Percentiles rank a stretch among this genome's conserved stretches.
Evolutionary conservation across 2,888 invertebrate genomes (phyloP).

Genomic region (Nomada fucata): DNA sequence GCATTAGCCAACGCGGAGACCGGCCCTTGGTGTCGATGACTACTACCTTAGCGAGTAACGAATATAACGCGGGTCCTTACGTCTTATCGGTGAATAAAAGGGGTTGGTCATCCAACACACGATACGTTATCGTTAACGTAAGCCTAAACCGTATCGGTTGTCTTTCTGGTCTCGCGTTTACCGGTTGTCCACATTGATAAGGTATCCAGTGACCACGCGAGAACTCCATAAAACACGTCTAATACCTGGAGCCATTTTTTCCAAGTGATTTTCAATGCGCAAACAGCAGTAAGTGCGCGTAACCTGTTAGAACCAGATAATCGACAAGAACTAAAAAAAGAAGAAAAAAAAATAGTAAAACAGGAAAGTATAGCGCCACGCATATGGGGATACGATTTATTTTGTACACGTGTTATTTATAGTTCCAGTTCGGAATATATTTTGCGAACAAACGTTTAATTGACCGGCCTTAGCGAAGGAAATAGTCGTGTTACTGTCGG

Average conservation of each 20-base stretch:
- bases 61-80: no score
- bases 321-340: background rate
- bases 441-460: constrained; percentile 43
- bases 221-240: constrained; percentile 2
- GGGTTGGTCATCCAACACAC: background rate
- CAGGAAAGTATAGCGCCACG: constrained; percentile 13
- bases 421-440: constrained; percentile 27
- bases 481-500: constrained; percentile 25
- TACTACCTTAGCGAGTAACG: no score
- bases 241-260: background rate
- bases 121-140: background rate
- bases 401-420: constrained; percentile 50
- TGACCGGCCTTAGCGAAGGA: constrained; percentile 28
- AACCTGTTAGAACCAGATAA: constrained; percentile 2
- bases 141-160: constrained; percentile 5
- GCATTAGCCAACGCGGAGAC: no score
- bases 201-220: background rate
- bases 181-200: constrained; percentile 12
- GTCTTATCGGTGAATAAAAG: no score
- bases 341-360: background rate
- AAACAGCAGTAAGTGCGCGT: background rate
- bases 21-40: no score
- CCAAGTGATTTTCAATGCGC: constrained; percentile 1
- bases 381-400: constrained; percentile 11
- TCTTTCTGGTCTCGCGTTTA: background rate